Evolutionary conservation across 2,888 invertebrate genomes (phyloP).

Genomic region (Pseudanteris insignis): DNA sequence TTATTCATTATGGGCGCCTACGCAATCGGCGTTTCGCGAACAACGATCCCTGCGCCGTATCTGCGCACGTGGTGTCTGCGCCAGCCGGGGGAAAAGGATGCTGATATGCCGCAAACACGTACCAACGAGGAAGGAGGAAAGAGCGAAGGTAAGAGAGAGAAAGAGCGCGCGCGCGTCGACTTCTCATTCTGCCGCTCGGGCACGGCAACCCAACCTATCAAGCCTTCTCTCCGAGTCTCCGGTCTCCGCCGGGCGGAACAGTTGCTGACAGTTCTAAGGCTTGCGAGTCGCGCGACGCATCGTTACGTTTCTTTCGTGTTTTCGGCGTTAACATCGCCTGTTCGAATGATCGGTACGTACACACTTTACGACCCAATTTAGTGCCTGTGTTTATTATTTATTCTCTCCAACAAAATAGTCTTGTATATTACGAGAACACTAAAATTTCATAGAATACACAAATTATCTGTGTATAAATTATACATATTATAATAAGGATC

Average conservation of each 20-base stretch:
- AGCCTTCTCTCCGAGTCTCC: slow-evolving; percentile 2
- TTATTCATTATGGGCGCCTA: slow-evolving; percentile 4
- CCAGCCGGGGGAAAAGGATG: slow-evolving; percentile 23
- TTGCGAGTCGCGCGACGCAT: slow-evolving; percentile 20
- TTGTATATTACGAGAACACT: too few species aligned
- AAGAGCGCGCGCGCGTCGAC: slow-evolving; percentile 16
- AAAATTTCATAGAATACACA: too few species aligned
- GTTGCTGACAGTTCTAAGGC: slow-evolving; percentile 10
- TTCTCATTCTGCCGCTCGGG: slow-evolving; percentile 3
- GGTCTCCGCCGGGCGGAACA: slow-evolving; percentile 17
- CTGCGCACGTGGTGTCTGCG: slow-evolving; percentile 36
- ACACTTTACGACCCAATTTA: too few species aligned
- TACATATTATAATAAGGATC: too few species aligned
- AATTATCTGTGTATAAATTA: too few species aligned
- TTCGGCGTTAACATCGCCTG: background rate
- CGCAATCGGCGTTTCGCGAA: slow-evolving; percentile 9
- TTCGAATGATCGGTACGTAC: slow-evolving; percentile 23
- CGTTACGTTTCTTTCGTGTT: slow-evolving; percentile 1
- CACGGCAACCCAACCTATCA: slow-evolving; percentile 13
- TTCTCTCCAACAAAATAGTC: too few species aligned
- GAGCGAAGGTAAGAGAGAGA: too few species aligned
- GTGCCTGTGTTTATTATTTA: too few species aligned
- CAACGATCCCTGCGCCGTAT: background rate
- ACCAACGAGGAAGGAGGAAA: slow-evolving; percentile 9
- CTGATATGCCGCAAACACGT: background rate